Evolutionary conservation across 2,113 vertebrate genomes (phyloP).

Genomic region (Podocnemis expansa): DNA sequence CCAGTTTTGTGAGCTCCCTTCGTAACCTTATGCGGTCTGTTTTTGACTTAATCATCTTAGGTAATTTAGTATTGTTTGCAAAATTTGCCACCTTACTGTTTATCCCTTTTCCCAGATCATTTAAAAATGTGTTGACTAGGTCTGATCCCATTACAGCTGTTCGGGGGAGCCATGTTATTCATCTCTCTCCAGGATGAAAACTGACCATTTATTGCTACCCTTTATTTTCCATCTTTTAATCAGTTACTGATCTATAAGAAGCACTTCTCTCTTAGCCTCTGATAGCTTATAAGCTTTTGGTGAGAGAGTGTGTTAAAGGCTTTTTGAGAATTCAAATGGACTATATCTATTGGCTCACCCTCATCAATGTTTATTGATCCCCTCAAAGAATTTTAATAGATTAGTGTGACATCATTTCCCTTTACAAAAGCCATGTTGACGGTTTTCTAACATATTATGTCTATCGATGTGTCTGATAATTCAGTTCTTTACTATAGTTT

Average conservation of each 20-base stretch:
- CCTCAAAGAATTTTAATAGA: not conserved
- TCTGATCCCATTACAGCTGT: too few species aligned
- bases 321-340: not conserved
- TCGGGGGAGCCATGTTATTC: not conserved
- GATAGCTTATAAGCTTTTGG: not conserved
- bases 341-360: not conserved
- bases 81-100: not conserved
- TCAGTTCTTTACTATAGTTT: not conserved
- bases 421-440: not conserved
- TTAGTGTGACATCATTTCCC: not conserved
- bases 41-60: not conserved
- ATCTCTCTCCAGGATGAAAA: not conserved
- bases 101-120: not conserved
- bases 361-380: not conserved
- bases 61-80: not conserved
- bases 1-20: not conserved
- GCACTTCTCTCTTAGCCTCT: not conserved
- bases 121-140: not conserved
- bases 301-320: not conserved
- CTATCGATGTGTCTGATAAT: not conserved
- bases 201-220: not conserved
- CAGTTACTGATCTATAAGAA: not conserved
- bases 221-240: not conserved
- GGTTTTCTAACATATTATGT: too few species aligned
- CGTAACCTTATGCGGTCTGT: not conserved